phyloP scores from a whole-genome alignment of 2,888 invertebrate genomes.

The Mantis religiosa region DNA sequence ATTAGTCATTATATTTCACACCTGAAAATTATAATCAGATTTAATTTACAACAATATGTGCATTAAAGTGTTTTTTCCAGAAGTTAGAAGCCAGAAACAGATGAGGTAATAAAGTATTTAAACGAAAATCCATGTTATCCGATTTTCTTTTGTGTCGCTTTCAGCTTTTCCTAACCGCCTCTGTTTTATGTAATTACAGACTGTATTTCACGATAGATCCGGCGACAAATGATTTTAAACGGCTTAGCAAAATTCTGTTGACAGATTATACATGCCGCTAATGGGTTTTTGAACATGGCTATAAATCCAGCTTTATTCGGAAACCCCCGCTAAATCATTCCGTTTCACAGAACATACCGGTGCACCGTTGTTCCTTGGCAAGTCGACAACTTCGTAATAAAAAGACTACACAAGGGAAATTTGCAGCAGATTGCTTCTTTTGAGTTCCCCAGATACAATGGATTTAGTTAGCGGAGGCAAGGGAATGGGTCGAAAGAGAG shows the following conservation, averaged over 20 bases:
- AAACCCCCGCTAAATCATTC: neutral
- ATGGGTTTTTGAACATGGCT: neutral
- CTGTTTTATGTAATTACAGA: neutral
- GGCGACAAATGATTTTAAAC: neutral
- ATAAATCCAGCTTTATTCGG: neutral
- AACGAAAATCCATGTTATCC: too few relatives aligned
- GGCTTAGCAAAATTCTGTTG: neutral
- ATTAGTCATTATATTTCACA: too few relatives aligned
- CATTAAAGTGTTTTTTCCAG: too few relatives aligned
- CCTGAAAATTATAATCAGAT: too few relatives aligned
- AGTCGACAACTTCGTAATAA: neutral
- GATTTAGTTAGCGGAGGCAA: neutral
- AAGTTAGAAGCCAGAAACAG: too few relatives aligned
- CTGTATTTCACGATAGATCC: neutral
- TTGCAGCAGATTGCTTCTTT: neutral
- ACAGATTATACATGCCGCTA: neutral
- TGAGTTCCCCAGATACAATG: neutral
- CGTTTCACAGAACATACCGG: neutral
- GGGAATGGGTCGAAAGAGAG: neutral
- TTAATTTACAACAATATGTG: too few relatives aligned
- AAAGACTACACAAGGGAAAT: neutral
- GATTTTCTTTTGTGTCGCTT: too few relatives aligned
- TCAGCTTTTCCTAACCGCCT: too few relatives aligned
- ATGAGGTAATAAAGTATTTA: too few relatives aligned
- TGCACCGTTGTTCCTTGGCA: neutral